Conservation (phyloP, 2,888 invertebrate species). For the Cataglyphis cursor region DNA sequence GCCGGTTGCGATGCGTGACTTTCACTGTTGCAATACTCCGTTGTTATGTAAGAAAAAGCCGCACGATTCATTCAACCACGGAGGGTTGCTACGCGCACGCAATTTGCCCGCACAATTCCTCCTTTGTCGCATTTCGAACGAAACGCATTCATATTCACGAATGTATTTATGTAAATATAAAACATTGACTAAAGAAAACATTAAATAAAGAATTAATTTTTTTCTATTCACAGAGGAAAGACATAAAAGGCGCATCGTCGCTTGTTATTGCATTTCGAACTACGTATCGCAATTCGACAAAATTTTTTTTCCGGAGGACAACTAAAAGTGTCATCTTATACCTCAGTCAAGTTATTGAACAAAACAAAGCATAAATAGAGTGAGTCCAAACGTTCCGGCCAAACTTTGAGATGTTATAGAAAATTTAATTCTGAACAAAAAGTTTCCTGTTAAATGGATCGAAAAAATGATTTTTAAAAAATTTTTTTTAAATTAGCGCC, state of each 20-base stretch:
- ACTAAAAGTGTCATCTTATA: no score
- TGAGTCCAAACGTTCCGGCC: no score
- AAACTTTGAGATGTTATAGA: no score
- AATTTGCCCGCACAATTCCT: background rate
- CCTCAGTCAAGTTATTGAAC: no score
- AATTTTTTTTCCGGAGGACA: background rate
- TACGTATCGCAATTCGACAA: background rate
- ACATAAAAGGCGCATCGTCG: background rate
- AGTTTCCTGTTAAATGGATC: no score
- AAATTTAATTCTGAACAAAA: no score
- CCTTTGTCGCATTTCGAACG: background rate
- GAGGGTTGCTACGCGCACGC: slow-evolving; percentile 1
- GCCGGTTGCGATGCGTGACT: slow-evolving; percentile 25
- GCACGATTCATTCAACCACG: slow-evolving; percentile 22
- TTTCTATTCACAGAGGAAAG: background rate
- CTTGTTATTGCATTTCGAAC: background rate
- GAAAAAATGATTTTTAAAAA: no score
- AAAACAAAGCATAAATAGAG: no score
- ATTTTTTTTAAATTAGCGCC: no score
- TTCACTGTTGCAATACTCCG: slow-evolving; percentile 39
- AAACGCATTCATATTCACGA: background rate
- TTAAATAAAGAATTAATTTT: background rate
- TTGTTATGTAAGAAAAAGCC: slow-evolving; percentile 29
- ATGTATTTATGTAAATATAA: background rate
- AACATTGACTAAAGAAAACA: background rate